Evolutionary conservation across 2,113 vertebrate species (phyloP), one percentile per base, ranked within the genome.

Genomic region (Pipa parva): DNA sequence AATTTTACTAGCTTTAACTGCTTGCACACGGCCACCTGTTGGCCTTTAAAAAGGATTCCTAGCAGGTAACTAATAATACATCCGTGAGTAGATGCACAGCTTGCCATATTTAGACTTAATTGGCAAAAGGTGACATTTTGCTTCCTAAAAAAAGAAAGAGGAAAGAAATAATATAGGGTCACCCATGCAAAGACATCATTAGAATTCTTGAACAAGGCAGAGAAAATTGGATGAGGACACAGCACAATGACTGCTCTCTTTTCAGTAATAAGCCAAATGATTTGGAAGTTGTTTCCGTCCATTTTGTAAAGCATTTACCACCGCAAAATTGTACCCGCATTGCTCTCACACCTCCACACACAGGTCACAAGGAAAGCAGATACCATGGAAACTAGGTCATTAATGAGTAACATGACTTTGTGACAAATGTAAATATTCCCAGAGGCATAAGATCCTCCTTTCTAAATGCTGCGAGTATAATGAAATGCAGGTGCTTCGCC

Each of bases 261-360:
- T 26, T 7, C 15, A 42, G 49, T 54, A 42, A 70, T 12, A 54
- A 52, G 13, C 22, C 56, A 60, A 10, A 42, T 29, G 13, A 45
- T 54, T 59, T 20, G 21, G 21, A 39, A 28, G 21, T 5, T 13
- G 15, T 13, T 31, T 42, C 22, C n/a, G n/a, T n/a, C n/a, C n/a
- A n/a, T n/a, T n/a, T n/a, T n/a, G n/a, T n/a, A n/a, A 49, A 22
- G 24, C 11, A 39, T 22, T 42, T 18, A 6, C 13, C 27, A 52
- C 7, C n/a, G 48, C 15, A 27, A 31, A 45, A 26, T 26, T 21
- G 18, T 25, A 17, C 49, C 49, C 66, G 25, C 26, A 45, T 49
- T 42, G 33, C 24, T 61, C 48, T 60, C 57, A 57, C 66, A 69
- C 56, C 65, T 67, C 21, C 55, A 49, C 31, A 42, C 13, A 1